A percentile compares a stretch with the other conserved stretches of the same genome.
These are phyloP conservation scores for Coelinius sp. DNA, from an alignment of 2,888 invertebrate genomes.

Conservation along the genomic window DNA sequence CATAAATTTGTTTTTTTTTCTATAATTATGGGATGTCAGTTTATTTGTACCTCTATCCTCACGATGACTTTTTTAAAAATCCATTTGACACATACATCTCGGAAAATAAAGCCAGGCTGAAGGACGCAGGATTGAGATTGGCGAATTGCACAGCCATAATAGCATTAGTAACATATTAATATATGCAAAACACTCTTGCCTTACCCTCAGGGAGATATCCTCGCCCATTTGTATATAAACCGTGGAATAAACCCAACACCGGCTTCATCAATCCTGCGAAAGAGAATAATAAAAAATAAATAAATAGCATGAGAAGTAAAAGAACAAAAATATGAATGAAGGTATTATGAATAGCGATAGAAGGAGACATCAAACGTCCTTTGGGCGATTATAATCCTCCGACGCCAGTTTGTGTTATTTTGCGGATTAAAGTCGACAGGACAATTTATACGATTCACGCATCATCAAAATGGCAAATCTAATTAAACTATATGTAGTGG, in stretches of 20 bases:
- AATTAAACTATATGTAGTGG: neutral
- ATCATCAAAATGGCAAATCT: neutral
- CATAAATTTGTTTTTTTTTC: neutral
- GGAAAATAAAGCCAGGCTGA: conserved; percentile 3
- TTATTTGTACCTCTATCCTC: neutral
- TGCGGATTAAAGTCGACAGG: conserved; percentile 15
- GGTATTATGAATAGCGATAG: neutral
- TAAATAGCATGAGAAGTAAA: neutral
- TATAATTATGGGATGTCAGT: neutral
- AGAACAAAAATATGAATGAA: neutral
- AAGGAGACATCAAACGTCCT: conserved; percentile 13
- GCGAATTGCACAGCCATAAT: conserved; percentile 13
- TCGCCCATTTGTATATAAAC: conserved; percentile 7
- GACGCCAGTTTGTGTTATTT: neutral
- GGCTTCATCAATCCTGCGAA: neutral
- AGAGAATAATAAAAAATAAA: neutral
- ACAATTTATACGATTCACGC: conserved; percentile 21
- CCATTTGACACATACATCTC: conserved; percentile 8
- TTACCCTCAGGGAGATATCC: conserved; percentile 12
- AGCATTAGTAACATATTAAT: conserved; percentile 31
- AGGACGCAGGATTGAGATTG: conserved; percentile 8
- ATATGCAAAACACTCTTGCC: conserved; percentile 25
- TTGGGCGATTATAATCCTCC: conserved; percentile 15
- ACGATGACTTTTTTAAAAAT: conserved; percentile 1
- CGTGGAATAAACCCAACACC: conserved; percentile 15